Evolutionary conservation across 2,797 vertebrate species (phyloP).

Genomic region (Gorsachius magnificus): DNA sequence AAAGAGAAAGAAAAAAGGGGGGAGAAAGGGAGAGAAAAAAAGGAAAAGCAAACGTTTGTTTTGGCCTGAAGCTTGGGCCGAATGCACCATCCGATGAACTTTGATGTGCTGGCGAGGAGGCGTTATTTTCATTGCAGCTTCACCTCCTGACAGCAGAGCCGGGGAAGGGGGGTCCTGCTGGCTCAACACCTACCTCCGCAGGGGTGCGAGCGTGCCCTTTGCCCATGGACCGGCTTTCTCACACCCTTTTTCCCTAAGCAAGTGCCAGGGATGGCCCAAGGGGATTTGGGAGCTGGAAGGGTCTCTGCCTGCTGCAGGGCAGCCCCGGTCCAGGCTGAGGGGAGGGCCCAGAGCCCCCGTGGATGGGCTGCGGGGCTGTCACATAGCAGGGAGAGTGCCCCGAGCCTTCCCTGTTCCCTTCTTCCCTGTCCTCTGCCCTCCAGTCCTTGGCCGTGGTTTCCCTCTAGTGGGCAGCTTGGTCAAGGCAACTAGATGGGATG

Average conservation of each 20-base stretch:
- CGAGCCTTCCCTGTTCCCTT: neutral
- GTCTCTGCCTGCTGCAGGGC: neutral
- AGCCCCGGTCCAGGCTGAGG: neutral
- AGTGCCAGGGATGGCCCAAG: neutral
- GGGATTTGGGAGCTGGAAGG: neutral
- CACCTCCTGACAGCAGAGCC: neutral
- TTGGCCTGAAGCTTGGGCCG: neutral
- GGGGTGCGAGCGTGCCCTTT: neutral
- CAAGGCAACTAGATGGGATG: neutral
- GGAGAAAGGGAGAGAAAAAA: neutral
- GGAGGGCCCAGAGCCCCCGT: neutral
- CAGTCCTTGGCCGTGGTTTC: conserved; percentile 41
- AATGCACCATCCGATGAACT: neutral
- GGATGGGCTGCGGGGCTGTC: neutral
- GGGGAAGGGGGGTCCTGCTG: neutral
- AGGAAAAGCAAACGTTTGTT: conserved; percentile 15
- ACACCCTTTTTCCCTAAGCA: neutral
- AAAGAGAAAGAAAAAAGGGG: rapidly evolving
- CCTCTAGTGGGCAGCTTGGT: conserved; percentile 59
- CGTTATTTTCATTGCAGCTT: conserved; percentile 21
- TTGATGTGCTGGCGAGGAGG: neutral
- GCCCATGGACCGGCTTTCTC: neutral
- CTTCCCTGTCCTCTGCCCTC: neutral
- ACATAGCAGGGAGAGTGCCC: neutral
- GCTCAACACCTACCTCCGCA: neutral